Evolutionary conservation across 2,888 invertebrate species (phyloP).

Genomic region (Carabus problematicus): DNA sequence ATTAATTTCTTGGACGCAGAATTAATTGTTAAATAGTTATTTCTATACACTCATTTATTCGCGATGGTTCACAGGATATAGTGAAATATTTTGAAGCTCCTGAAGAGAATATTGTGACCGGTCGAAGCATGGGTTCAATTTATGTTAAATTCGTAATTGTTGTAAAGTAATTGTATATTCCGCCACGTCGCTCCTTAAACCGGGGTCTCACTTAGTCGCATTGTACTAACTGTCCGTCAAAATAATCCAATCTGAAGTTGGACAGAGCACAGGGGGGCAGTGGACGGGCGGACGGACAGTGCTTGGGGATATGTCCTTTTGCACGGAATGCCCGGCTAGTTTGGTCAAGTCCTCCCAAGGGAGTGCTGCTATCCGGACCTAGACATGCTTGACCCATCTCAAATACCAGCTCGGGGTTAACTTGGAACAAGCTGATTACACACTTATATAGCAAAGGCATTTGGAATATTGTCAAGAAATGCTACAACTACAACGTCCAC

Average conservation of each 20-base stretch:
- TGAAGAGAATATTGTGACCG: too few species aligned
- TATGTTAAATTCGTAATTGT: too few species aligned
- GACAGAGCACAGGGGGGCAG: not conserved
- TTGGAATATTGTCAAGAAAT: conserved; percentile 16
- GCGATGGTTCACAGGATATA: too few species aligned
- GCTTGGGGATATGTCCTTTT: conserved; percentile 11
- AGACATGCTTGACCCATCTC: conserved; percentile 23
- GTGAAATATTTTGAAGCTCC: too few species aligned
- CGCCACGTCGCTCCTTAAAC: too few species aligned
- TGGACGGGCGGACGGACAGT: not conserved
- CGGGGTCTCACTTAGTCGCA: too few species aligned
- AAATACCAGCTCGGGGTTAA: conserved; percentile 18
- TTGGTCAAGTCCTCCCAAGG: conserved; percentile 22
- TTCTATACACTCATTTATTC: too few species aligned
- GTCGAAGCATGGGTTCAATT: too few species aligned
- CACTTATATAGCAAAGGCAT: conserved; percentile 17
- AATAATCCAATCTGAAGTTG: conserved; percentile 16
- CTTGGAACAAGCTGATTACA: conserved; percentile 24
- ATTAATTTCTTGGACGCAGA: too few species aligned
- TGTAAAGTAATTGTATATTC: too few species aligned
- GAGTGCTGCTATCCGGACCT: conserved; percentile 11
- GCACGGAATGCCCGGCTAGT: conserved; percentile 10
- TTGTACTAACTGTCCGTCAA: conserved; percentile 9
- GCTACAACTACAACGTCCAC: conserved; percentile 1
- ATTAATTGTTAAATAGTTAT: too few species aligned